Conservation (phyloP, 2,113 vertebrate genomes). For the Micronycteris hirsuta region DNA sequence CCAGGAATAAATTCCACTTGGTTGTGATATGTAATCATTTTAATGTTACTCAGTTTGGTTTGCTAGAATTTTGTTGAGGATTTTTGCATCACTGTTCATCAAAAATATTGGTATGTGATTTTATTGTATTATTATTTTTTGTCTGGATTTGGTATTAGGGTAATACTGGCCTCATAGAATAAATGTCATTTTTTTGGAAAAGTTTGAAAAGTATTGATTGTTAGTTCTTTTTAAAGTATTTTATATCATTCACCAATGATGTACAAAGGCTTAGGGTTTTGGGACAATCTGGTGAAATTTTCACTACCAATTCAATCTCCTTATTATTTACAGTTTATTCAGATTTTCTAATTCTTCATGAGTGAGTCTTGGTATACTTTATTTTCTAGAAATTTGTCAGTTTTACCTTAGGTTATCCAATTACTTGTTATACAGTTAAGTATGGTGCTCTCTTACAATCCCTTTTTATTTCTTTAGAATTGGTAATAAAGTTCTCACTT, state of each 20-base stretch:
- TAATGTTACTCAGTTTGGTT: background rate
- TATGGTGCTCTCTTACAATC: background rate
- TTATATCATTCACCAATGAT: background rate
- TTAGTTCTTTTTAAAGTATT: background rate
- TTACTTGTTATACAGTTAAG: background rate
- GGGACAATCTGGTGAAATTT: background rate
- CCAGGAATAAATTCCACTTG: background rate
- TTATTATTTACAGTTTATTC: background rate
- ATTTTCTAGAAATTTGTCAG: background rate
- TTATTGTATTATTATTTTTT: background rate
- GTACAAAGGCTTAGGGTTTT: background rate
- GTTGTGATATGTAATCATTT: background rate
- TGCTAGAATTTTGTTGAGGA: background rate
- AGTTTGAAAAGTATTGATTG: background rate
- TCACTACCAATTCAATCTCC: background rate
- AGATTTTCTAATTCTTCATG: background rate
- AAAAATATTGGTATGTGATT: background rate
- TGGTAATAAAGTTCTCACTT: background rate
- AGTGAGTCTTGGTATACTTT: background rate
- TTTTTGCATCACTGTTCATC: background rate
- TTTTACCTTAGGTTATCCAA: background rate
- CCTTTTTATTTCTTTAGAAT: background rate
- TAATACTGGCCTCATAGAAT: background rate
- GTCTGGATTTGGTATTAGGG: background rate
- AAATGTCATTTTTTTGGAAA: background rate